Evolutionary conservation across 1,140 invertebrate species (phyloP), one percentile per base, ranked within the genome.

Genomic region (Scaptomyza pallida): DNA sequence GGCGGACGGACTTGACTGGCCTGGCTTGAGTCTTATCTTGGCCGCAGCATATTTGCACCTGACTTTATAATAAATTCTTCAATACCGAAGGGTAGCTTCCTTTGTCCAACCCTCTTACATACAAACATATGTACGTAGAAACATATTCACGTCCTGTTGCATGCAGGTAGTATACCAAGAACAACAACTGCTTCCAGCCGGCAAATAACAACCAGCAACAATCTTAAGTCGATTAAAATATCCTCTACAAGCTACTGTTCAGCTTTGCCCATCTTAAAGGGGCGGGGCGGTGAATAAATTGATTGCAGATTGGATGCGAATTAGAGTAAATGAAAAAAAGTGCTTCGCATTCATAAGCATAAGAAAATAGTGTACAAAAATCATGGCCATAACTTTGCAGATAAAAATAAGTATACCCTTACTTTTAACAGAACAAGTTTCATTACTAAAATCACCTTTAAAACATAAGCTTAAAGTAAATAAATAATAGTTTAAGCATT

Each of bases 31-130:
- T 37, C 33, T 37, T 37, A 37, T 37, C 33, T 37, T 37, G n/a
- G 33, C 33, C 33, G n/a, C 33, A 37, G 12, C n/a, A n/a, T 37
- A 37, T 37, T 37, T 37, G 33, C 33, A 37, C 33, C 33, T 37
- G 33, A 37, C 33, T 37, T n/a, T 37, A 37, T n/a, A 37, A 37
- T 37, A 37, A 37, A 37, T 37, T 37, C 33, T n/a, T 37, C 33
- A 37, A 5, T n/a, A 37, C 33, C 33, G 33, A 37, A 37, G 33
- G 33, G 33, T 37, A 37, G 33, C n/a, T n/a, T 37, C 12, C 33
- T 37, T 37, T 12, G 33, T 37, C n/a, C 33, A 37, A 37, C 33
- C 33, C 33, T 37, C 33, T 12, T 35, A 12, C 12, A 35, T n/a
- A 35, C 33, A 26, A 5, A 26, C 23, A 26, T 26, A 26, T 26